phyloP scores from a whole-genome alignment of 2,797 vertebrate species.

The Sciaenops ocellatus region DNA sequence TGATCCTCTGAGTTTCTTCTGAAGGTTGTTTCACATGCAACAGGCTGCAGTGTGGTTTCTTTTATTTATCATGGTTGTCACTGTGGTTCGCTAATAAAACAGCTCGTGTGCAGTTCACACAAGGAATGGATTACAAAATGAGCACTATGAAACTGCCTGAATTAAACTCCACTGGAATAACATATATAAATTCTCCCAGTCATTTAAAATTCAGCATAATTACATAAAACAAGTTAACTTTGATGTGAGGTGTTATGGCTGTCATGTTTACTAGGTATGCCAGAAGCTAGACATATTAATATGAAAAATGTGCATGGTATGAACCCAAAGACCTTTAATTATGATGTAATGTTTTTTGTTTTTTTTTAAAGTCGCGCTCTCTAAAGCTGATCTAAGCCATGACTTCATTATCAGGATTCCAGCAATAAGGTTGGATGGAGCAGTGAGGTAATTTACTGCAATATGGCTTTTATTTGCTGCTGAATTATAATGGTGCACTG shows the following conservation, averaged over 20 bases:
- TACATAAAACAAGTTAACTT: conserved; percentile 50
- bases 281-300: conserved; percentile 53
- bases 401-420: conserved; percentile 68
- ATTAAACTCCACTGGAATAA: conserved; percentile 52
- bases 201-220: conserved; percentile 34
- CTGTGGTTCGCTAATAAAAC: conserved; percentile 62
- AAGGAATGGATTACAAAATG: conserved; percentile 56
- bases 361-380: conserved; percentile 32
- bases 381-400: conserved; percentile 55
- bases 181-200: conserved; percentile 49
- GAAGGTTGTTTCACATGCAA: conserved; percentile 40
- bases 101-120: conserved; percentile 50
- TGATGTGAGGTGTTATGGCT: conserved; percentile 32
- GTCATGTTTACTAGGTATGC: conserved; percentile 32
- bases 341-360: conserved; percentile 62
- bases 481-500: conserved; percentile 62
- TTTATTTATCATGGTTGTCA: conserved; percentile 73
- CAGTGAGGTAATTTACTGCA: conserved; percentile 63
- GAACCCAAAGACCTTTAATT: conserved; percentile 47
- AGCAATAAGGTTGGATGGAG: conserved; percentile 44
- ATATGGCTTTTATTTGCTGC: conserved; percentile 67
- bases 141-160: conserved; percentile 57
- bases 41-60: conserved; percentile 13
- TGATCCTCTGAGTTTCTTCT: conserved; percentile 42
- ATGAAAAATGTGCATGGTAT: conserved; percentile 45